These are phyloP conservation scores for Acanthococcus lagerstroemiae DNA, from an alignment of 2,888 invertebrate species.

Conservation along the genomic window DNA sequence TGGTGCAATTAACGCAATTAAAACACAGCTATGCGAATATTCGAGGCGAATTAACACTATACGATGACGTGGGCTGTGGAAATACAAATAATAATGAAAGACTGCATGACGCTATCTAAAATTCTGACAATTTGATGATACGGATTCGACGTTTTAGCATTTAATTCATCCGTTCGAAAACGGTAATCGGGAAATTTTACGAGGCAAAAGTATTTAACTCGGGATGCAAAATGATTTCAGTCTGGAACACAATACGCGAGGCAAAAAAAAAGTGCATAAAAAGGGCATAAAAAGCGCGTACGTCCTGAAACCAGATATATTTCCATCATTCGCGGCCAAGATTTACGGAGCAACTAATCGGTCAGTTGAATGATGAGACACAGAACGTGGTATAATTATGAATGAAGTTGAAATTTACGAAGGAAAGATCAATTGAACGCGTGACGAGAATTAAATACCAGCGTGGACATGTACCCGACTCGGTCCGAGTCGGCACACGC, in stretches of 20 bases:
- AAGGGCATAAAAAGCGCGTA: not conserved
- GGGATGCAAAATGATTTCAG: no score
- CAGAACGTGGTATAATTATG: conserved; percentile 31
- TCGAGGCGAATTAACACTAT: no score
- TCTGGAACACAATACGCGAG: not conserved
- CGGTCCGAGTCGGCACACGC: conserved; percentile 23
- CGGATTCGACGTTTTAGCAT: no score
- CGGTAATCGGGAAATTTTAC: no score
- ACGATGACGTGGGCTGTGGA: no score
- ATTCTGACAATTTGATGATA: no score
- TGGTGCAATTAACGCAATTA: no score
- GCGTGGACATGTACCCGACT: conserved; percentile 6
- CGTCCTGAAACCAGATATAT: conserved; percentile 13
- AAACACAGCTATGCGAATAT: no score
- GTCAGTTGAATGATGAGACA: conserved; percentile 28
- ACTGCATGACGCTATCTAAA: no score
- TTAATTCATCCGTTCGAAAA: no score
- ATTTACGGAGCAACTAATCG: conserved; percentile 29
- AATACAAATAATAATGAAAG: no score
- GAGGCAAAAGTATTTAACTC: no score
- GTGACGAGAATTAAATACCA: conserved; percentile 27
- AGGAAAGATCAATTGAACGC: conserved; percentile 30
- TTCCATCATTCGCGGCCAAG: conserved; percentile 19
- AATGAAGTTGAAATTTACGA: conserved; percentile 31
- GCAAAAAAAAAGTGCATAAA: not conserved